Conservation (phyloP, 2,888 invertebrate species). For the Caenorhabditis sinica region DNA sequence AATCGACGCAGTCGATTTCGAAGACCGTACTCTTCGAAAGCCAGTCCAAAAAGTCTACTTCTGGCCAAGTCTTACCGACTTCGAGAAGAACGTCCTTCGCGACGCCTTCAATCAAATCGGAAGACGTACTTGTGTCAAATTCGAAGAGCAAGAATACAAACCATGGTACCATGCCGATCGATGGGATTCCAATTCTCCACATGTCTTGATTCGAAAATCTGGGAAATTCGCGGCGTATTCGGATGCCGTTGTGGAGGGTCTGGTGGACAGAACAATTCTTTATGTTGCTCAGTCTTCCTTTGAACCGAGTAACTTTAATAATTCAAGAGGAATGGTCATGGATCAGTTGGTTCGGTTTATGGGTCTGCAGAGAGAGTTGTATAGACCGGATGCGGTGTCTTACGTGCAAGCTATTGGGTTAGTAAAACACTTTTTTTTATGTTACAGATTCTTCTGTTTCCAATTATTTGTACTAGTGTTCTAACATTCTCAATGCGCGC, state of each 20-base stretch:
- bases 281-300: constrained; percentile 80
- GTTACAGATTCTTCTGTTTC: not conserved
- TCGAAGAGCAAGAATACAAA: constrained; percentile 79
- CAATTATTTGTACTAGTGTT: no score
- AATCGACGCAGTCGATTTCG: constrained; percentile 65
- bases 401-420: constrained; percentile 75
- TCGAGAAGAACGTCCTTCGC: constrained; percentile 73
- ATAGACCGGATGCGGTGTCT: constrained; percentile 80
- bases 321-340: constrained; percentile 80
- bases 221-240: constrained; percentile 82
- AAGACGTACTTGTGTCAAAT: constrained; percentile 79
- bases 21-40: constrained; percentile 62
- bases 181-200: constrained; percentile 80
- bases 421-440: constrained; percentile 15
- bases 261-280: constrained; percentile 78
- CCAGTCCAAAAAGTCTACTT: constrained; percentile 81
- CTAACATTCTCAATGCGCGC: no score
- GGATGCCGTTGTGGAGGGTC: constrained; percentile 80
- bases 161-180: constrained; percentile 83
- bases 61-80: constrained; percentile 80
- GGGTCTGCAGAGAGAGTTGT: constrained; percentile 79
- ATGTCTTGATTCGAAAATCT: constrained; percentile 81
- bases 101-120: constrained; percentile 81
- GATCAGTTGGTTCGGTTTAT: constrained; percentile 81
- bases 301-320: constrained; percentile 65